Conservation (phyloP, 2,888 invertebrate genomes). For the Sinotaia quadrata region DNA sequence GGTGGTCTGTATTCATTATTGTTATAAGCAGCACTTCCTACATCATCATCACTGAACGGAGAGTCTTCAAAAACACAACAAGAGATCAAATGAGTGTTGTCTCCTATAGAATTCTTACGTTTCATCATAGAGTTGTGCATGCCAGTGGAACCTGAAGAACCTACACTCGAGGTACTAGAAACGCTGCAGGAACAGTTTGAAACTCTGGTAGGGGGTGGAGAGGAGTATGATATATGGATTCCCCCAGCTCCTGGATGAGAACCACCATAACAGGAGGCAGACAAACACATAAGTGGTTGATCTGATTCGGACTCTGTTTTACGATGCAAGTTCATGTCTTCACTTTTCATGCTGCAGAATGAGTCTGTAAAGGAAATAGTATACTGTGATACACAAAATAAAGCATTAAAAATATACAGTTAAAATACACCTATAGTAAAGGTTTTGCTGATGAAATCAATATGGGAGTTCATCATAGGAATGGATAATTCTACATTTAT, state of each 20-base stretch:
- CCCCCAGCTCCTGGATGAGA: conserved; percentile 26
- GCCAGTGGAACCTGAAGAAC: neutral
- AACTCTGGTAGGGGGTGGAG: conserved; percentile 19
- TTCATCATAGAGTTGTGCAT: neutral
- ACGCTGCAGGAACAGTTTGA: conserved; percentile 19
- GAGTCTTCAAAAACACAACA: conserved; percentile 2
- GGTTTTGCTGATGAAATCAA: too few species aligned
- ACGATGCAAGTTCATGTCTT: conserved; percentile 23
- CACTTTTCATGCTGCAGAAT: conserved; percentile 25
- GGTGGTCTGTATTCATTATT: neutral
- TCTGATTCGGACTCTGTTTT: conserved; percentile 25
- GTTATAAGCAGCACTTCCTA: neutral
- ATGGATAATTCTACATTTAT: too few species aligned
- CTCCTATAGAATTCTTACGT: neutral
- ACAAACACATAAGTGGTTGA: neutral
- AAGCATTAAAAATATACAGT: too few species aligned
- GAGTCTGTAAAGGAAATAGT: conserved; percentile 37
- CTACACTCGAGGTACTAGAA: conserved; percentile 12
- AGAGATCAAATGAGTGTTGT: too few species aligned
- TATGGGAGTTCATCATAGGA: too few species aligned
- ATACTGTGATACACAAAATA: too few species aligned
- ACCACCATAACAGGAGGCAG: conserved; percentile 22
- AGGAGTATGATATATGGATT: conserved; percentile 23
- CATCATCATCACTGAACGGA: conserved; percentile 4
- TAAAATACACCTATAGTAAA: too few species aligned